These are phyloP conservation scores for Lepus oiostolus DNA, from an alignment of 2,797 vertebrate genomes.

Conservation along the genomic window DNA sequence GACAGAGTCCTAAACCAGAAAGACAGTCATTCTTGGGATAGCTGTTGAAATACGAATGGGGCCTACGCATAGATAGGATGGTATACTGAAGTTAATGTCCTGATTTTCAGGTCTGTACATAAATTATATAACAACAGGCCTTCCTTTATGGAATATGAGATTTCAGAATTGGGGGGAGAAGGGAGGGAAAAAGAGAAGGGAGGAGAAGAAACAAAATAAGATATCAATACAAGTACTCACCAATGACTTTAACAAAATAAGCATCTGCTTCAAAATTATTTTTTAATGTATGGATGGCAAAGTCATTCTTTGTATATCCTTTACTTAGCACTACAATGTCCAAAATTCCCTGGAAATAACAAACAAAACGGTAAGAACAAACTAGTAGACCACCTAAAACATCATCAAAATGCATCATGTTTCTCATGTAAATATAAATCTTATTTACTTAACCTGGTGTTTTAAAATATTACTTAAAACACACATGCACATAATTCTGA, in stretches of 20 bases:
- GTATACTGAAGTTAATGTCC: neutral
- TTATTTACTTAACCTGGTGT: neutral
- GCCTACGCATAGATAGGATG: neutral
- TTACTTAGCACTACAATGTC: constrained; percentile 96
- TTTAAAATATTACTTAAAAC: neutral
- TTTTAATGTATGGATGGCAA: constrained; percentile 94
- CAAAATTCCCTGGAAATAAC: constrained; percentile 94
- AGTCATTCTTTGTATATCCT: constrained; percentile 88
- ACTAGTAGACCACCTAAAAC: neutral
- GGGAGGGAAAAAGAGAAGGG: neutral
- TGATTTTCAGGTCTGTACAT: neutral
- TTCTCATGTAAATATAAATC: neutral
- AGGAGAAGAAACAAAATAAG: neutral
- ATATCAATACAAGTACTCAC: constrained; percentile 90
- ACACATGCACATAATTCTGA: neutral
- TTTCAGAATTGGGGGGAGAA: neutral
- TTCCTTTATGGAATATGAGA: neutral
- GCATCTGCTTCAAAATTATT: constrained; percentile 99
- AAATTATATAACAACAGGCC: neutral
- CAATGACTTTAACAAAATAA: constrained; percentile 99
- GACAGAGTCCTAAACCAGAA: neutral
- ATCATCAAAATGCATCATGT: neutral
- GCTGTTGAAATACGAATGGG: neutral
- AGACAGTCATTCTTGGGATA: neutral
- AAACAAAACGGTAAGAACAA: constrained; percentile 46